Percentiles rank a stretch among this genome's conserved stretches.
Conservation (phyloP, 2,797 vertebrate species). For the Parotocinclus haroldoi region DNA sequence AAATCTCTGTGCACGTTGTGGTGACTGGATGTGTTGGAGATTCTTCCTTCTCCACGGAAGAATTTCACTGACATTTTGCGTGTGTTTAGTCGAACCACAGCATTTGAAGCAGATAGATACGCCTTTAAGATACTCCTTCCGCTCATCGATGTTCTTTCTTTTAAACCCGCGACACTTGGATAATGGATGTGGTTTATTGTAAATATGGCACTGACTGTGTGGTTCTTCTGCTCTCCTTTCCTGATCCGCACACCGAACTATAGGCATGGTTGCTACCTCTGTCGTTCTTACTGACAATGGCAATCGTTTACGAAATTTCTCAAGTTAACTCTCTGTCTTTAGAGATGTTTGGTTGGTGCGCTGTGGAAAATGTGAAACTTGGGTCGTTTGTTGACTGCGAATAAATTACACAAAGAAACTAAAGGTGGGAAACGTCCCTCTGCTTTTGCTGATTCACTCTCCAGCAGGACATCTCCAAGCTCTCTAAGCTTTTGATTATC, state of each 20-base stretch:
- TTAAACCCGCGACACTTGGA: constrained; percentile 29
- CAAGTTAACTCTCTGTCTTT: not conserved
- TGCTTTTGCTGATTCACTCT: no score
- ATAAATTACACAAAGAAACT: not conserved
- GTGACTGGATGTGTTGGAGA: not conserved
- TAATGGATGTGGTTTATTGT: constrained; percentile 39
- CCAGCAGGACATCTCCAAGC: no score
- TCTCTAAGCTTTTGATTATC: no score
- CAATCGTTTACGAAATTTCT: constrained; percentile 14
- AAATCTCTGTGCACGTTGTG: constrained; percentile 26
- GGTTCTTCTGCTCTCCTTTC: not conserved
- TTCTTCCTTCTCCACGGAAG: constrained; percentile 4
- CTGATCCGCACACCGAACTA: not conserved
- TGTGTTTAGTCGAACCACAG: constrained; percentile 31
- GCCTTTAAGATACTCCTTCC: no score
- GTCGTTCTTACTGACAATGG: constrained; percentile 27
- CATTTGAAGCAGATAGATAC: no score
- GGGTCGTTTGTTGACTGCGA: not conserved
- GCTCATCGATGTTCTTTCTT: constrained; percentile 7
- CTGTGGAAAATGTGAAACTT: constrained; percentile 14
- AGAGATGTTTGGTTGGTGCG: not conserved
- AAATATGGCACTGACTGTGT: constrained; percentile 4
- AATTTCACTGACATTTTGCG: constrained; percentile 19
- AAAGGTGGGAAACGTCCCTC: not conserved
- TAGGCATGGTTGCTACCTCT: not conserved